These are phyloP conservation scores for Tolypeutes matacus DNA, from an alignment of 2,797 vertebrate species.

Conservation along the genomic window DNA sequence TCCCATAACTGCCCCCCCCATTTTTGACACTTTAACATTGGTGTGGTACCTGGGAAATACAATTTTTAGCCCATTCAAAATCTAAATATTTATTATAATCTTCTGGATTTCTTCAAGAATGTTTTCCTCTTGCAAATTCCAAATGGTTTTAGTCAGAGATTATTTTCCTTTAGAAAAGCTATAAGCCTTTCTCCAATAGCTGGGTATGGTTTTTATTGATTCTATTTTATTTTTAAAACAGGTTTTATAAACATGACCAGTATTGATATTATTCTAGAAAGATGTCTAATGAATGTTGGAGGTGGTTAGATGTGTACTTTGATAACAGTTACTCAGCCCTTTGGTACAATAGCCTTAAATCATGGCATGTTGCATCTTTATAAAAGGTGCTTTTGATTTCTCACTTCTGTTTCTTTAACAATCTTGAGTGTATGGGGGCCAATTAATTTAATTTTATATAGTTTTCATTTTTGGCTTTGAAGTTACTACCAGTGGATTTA, in stretches of 20 bases:
- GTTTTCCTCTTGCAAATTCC: background rate
- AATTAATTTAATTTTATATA: conserved; percentile 23
- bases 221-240: background rate
- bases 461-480: conserved; percentile 14
- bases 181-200: background rate
- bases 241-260: conserved; percentile 5
- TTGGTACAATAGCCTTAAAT: background rate
- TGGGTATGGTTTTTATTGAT: conserved; percentile 5
- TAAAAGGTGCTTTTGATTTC: conserved; percentile 49
- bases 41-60: background rate
- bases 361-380: background rate
- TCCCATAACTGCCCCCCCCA: too few relatives aligned
- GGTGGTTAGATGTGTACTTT: background rate
- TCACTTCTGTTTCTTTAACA: conserved; percentile 47
- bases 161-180: conserved; percentile 46
- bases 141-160: conserved; percentile 52
- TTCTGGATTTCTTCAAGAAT: background rate
- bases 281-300: conserved; percentile 19
- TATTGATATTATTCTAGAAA: background rate
- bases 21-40: too few relatives aligned
- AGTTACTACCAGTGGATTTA: conserved; percentile 34
- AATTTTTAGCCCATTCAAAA: conserved; percentile 47
- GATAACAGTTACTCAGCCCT: background rate
- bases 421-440: background rate
- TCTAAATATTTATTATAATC: conserved; percentile 36